Conservation (phyloP, 2,113 vertebrate species). For the Myotis davidii region DNA sequence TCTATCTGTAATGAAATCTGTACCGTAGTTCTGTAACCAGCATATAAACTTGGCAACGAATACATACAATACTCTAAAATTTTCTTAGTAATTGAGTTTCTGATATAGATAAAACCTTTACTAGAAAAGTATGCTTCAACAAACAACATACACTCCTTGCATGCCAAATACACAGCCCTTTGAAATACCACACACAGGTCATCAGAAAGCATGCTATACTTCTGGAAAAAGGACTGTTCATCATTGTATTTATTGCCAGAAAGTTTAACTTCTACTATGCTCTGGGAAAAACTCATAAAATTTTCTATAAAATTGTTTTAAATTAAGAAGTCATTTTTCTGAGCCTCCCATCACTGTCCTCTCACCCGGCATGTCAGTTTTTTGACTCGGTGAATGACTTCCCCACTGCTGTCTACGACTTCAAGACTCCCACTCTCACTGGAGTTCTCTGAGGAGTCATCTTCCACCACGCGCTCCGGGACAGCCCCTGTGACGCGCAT, state of each 20-base stretch:
- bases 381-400: slow-evolving; percentile 92
- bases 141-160: not conserved
- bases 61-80: not conserved
- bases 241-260: not conserved
- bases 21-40: not conserved
- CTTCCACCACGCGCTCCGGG: slow-evolving; percentile 91
- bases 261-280: not conserved
- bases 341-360: fast-evolving
- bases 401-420: slow-evolving; percentile 93
- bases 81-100: not conserved
- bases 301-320: not conserved
- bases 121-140: not conserved
- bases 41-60: not conserved
- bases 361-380: slow-evolving; percentile 96
- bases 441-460: slow-evolving; percentile 98
- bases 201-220: not conserved
- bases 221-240: not conserved
- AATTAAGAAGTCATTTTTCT: fast-evolving
- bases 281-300: not conserved
- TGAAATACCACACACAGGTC: not conserved
- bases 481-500: slow-evolving; percentile 93
- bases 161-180: not conserved
- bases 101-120: not conserved
- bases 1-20: not conserved
- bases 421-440: slow-evolving; percentile 96